Percentiles rank a stretch among this genome's conserved stretches.
phyloP scores from a whole-genome alignment of 2,113 vertebrate genomes.

The Lichenostomus cassidix region DNA sequence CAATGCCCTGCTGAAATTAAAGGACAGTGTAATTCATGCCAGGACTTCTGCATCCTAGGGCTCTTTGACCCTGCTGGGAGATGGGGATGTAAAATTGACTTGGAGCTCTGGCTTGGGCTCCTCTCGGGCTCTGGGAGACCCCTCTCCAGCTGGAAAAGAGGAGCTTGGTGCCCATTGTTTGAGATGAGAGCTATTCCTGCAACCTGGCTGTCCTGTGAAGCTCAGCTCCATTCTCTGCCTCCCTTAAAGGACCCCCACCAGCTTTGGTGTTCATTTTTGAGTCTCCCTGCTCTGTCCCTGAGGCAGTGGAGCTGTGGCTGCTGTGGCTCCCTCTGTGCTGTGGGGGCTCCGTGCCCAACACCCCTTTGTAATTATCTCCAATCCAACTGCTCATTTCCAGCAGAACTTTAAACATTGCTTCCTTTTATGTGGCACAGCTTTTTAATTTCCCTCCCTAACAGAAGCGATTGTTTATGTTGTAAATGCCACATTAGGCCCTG shows the following conservation, averaged over 20 bases:
- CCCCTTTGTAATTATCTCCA: slow-evolving; percentile 64
- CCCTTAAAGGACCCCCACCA: not conserved
- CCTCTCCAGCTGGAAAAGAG: not conserved
- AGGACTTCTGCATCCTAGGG: not conserved
- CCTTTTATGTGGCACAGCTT: slow-evolving; percentile 75
- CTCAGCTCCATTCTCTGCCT: not conserved
- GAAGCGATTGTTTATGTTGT: slow-evolving; percentile 77
- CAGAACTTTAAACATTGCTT: slow-evolving; percentile 79
- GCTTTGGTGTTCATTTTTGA: not conserved
- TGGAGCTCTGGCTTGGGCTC: not conserved
- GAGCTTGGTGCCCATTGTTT: not conserved
- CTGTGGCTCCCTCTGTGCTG: not conserved
- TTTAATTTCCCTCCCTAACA: slow-evolving; percentile 79
- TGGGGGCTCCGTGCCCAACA: not conserved
- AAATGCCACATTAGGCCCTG: slow-evolving; percentile 79
- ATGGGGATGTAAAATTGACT: not conserved
- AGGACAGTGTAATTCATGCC: not conserved
- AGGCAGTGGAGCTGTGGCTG: not conserved
- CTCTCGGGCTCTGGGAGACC: not conserved
- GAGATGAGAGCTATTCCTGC: not conserved
- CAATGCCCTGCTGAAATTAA: not conserved
- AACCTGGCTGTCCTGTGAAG: not conserved
- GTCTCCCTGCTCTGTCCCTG: not conserved
- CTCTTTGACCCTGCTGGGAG: not conserved
- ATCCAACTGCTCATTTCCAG: slow-evolving; percentile 68